A percentile compares a stretch with the other conserved stretches of the same genome.
Conservation (phyloP, 2,797 vertebrate species). For the Helicolenus hilgendorfi region DNA sequence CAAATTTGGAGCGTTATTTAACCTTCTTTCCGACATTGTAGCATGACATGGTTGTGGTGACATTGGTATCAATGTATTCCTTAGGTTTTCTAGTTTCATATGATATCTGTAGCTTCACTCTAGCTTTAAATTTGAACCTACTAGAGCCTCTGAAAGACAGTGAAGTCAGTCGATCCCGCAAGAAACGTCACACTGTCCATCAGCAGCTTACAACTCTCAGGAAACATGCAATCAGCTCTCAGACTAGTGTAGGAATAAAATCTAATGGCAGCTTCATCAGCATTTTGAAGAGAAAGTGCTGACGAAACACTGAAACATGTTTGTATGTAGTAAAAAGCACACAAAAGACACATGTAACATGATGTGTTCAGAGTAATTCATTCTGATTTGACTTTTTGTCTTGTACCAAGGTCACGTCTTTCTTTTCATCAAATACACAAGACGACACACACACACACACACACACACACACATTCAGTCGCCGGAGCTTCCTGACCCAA, state of each 20-base stretch:
- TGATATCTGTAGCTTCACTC: no score
- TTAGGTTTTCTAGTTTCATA: no score
- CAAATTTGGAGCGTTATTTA: no score
- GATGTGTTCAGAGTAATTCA: neutral
- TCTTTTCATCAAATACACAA: neutral
- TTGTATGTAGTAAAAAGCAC: neutral
- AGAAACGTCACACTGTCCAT: neutral
- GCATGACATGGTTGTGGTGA: no score
- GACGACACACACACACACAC: neutral
- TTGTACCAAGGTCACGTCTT: conserved; percentile 12
- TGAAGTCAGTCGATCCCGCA: no score
- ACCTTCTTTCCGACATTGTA: no score
- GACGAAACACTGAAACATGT: neutral
- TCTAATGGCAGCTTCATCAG: neutral
- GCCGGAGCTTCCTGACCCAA: conserved; percentile 60
- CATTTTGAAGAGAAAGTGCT: neutral
- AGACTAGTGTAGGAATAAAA: neutral
- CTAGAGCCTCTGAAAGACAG: no score
- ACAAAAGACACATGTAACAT: neutral
- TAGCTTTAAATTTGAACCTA: no score
- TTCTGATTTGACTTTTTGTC: neutral
- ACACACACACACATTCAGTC: neutral
- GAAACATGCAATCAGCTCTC: neutral
- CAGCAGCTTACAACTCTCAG: neutral
- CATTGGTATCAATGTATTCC: no score